These are phyloP conservation scores for Lemur catta DNA, from an alignment of 2,797 vertebrate species.

Conservation along the genomic window DNA sequence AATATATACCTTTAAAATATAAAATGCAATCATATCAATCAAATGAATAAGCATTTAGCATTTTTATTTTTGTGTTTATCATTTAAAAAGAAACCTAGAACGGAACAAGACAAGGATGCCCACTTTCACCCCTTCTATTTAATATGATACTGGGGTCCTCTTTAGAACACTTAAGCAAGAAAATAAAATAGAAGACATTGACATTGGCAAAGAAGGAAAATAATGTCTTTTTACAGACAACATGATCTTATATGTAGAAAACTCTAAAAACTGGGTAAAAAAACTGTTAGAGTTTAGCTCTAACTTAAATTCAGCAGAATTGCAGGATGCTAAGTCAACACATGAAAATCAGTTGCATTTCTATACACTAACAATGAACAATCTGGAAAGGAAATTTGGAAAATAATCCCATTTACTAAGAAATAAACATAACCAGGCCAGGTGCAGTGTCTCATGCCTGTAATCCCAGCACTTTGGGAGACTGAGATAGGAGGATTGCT, in stretches of 20 bases:
- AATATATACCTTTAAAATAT: background rate
- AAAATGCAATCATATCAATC: background rate
- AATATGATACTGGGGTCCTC: too few relatives aligned
- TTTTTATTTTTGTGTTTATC: background rate
- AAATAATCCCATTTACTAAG: background rate
- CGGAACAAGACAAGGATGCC: background rate
- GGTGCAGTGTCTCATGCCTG: too few relatives aligned
- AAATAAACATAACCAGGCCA: background rate
- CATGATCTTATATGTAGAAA: background rate
- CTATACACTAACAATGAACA: background rate
- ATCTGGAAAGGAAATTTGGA: background rate
- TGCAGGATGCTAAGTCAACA: background rate
- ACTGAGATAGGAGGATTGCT: too few relatives aligned
- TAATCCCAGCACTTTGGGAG: too few relatives aligned
- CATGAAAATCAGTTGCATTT: background rate
- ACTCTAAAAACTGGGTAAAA: background rate
- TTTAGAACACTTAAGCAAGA: background rate
- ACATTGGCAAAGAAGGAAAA: background rate
- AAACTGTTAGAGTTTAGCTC: too few relatives aligned
- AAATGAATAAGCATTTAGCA: background rate
- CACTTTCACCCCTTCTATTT: background rate
- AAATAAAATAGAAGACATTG: background rate
- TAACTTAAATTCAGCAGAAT: background rate
- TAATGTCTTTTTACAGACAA: background rate
- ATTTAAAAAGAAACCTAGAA: background rate